phyloP scores from a whole-genome alignment of 1,140 invertebrate species.

The honey bee (Apis mellifera) region Amel_HAv3.1 CM009940.2:9945501-9946000 shows the following conservation, averaged over 20 bases:
- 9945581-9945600: background rate
- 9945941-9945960: too few species aligned
- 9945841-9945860: too few species aligned
- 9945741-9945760: background rate
- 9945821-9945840: too few species aligned
- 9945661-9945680: background rate
- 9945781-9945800: too few species aligned
- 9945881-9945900: too few species aligned
- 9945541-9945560: background rate
- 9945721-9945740: background rate
- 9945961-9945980: too few species aligned
- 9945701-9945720: background rate
- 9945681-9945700: background rate
- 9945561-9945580: background rate
- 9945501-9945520: slow-evolving; percentile 15
- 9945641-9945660: background rate
- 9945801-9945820: too few species aligned
- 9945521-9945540: background rate
- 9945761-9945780: background rate
- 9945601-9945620: too few species aligned
- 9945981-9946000: too few species aligned
- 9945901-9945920: too few species aligned
- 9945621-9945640: background rate
- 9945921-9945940: too few species aligned
- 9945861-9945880: too few species aligned